A percentile compares a stretch with the other conserved stretches of the same genome.
These are phyloP conservation scores for Ischnus inquisitorius DNA, from an alignment of 2,888 invertebrate genomes.

Conservation along the genomic window DNA sequence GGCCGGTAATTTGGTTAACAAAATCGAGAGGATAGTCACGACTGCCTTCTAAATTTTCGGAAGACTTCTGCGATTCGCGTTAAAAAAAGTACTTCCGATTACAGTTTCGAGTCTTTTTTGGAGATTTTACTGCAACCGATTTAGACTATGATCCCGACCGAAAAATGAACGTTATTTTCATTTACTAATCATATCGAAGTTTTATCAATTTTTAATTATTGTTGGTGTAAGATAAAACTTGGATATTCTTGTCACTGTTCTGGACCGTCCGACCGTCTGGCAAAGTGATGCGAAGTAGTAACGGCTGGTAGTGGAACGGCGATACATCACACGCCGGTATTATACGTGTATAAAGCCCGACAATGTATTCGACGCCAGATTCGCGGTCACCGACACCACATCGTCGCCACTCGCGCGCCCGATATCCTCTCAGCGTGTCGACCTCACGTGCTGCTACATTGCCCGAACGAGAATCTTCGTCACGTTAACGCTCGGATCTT, in stretches of 20 bases:
- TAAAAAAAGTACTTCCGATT: neutral
- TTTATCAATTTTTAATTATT: too few species aligned
- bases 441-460: slow-evolving; percentile 37
- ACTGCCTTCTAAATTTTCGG: neutral
- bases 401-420: slow-evolving; percentile 37
- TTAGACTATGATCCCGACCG: neutral
- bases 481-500: slow-evolving; percentile 25
- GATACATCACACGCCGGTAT: slow-evolving; percentile 18
- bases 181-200: too few species aligned
- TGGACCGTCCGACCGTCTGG: slow-evolving; percentile 1
- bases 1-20: slow-evolving; percentile 27
- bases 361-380: slow-evolving; percentile 38
- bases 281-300: slow-evolving; percentile 10
- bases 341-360: neutral
- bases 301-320: slow-evolving; percentile 24
- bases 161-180: neutral
- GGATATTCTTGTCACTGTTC: neutral
- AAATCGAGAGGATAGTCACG: slow-evolving; percentile 21
- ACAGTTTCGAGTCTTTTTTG: neutral
- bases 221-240: neutral
- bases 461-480: slow-evolving; percentile 25
- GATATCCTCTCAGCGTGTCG: slow-evolving; percentile 31
- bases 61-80: neutral
- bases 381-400: slow-evolving; percentile 53
- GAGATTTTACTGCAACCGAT: neutral